Evolutionary conservation across 2,797 vertebrate genomes (phyloP).

Genomic region (Chelon labrosus): DNA sequence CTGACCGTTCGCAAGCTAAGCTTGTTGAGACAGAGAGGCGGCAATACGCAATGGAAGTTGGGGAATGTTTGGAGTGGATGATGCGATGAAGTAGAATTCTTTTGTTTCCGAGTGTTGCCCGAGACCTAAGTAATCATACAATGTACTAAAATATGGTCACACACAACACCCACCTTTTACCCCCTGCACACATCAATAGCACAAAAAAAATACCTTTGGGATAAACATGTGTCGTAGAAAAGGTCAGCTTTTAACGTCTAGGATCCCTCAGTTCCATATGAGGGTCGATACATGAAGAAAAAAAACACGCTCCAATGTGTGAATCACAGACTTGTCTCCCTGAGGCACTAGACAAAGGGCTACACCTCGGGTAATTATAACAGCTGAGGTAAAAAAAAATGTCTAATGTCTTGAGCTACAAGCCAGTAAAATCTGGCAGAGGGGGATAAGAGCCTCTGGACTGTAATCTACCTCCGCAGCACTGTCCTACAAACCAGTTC

Average conservation of each 20-base stretch:
- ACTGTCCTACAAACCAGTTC: background rate
- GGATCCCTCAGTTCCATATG: background rate
- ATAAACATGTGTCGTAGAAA: background rate
- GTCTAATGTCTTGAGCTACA: conserved; percentile 50
- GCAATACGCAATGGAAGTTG: background rate
- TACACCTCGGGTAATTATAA: conserved; percentile 26
- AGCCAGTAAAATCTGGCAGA: conserved; percentile 61
- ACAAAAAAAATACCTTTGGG: no score
- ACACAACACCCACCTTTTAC: no score
- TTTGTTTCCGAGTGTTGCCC: background rate
- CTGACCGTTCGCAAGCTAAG: background rate
- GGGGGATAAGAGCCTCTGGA: conserved; percentile 60
- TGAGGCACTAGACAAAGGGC: no score
- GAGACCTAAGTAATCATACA: no score
- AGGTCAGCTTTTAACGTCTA: background rate
- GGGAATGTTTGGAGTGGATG: background rate
- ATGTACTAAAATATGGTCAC: no score
- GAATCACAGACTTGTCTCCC: background rate
- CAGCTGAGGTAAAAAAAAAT: conserved; percentile 45
- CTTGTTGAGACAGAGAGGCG: background rate
- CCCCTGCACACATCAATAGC: no score
- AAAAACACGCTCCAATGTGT: background rate
- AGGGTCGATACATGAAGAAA: background rate
- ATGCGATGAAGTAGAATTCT: background rate
- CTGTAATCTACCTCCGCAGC: conserved; percentile 48